A percentile compares a stretch with the other conserved stretches of the same genome.
Evolutionary conservation across 2,888 invertebrate genomes (phyloP).

Genomic region (Pandemis corylana): DNA sequence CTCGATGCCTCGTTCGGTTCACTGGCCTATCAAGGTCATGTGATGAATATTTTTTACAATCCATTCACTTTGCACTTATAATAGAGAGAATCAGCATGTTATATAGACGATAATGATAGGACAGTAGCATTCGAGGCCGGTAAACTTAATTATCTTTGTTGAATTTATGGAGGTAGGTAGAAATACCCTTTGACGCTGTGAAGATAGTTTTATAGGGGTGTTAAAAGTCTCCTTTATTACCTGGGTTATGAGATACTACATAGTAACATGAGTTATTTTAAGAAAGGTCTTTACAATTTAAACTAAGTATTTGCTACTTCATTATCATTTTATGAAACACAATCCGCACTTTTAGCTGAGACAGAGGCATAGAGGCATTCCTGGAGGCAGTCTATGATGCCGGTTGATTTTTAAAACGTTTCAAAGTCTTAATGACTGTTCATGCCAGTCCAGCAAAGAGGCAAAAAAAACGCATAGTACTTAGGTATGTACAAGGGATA

Average conservation of each 20-base stretch:
- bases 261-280: neutral
- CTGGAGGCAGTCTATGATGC: no score
- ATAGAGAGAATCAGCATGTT: slow-evolving; percentile 33
- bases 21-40: slow-evolving; percentile 51
- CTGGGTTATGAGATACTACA: neutral
- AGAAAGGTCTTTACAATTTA: neutral
- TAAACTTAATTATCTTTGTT: slow-evolving; percentile 21
- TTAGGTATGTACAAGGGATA: no score
- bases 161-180: slow-evolving; percentile 15
- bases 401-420: no score
- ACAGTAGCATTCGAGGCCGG: slow-evolving; percentile 20
- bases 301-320: no score
- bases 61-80: slow-evolving; percentile 38
- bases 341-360: no score
- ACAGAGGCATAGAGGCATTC: no score
- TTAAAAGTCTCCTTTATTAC: slow-evolving; percentile 9
- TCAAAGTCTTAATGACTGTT: no score
- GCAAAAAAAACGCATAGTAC: no score
- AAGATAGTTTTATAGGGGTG: slow-evolving; percentile 26
- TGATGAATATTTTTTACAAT: slow-evolving; percentile 41
- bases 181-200: slow-evolving; percentile 6
- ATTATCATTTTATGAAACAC: no score
- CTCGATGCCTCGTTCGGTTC: slow-evolving; percentile 45
- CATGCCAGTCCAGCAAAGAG: no score
- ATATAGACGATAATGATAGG: slow-evolving; percentile 39